phyloP scores from a whole-genome alignment of 2,113 vertebrate genomes.

The Cettia cetti region DNA sequence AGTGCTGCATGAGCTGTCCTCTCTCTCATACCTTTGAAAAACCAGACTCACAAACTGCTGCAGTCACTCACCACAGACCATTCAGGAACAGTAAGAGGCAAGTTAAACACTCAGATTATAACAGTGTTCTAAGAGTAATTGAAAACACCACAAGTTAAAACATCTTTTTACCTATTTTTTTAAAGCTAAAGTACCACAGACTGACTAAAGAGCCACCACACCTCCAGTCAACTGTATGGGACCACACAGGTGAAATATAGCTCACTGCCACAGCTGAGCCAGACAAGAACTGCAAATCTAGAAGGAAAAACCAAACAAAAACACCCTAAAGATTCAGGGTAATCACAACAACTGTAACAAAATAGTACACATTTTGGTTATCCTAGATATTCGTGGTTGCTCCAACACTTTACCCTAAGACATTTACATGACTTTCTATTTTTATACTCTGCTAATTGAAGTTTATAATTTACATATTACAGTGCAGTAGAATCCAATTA shows the following conservation, averaged over 20 bases:
- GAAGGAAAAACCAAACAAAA: neutral
- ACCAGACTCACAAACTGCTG: neutral
- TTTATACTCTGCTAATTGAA: conserved; percentile 41
- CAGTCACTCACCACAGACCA: neutral
- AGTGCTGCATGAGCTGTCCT: neutral
- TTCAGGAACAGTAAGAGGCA: neutral
- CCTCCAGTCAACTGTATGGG: neutral
- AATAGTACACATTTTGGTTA: neutral
- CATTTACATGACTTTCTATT: conserved; percentile 21
- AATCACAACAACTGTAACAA: neutral
- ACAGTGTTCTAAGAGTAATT: neutral
- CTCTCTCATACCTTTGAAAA: neutral
- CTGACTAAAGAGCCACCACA: neutral
- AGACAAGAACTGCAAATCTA: neutral
- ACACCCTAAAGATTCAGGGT: neutral
- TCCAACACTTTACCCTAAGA: neutral
- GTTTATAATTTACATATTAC: conserved; percentile 57
- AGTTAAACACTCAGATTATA: neutral
- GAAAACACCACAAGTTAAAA: neutral
- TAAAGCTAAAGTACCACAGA: neutral
- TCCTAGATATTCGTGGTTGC: neutral
- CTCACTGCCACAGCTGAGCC: neutral
- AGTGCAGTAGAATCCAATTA: conserved; percentile 48
- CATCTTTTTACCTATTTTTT: neutral
- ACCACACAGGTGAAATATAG: neutral